Evolutionary conservation across 2,797 vertebrate species (phyloP).

Genomic region (Pseudopleuronectes americanus): DNA sequence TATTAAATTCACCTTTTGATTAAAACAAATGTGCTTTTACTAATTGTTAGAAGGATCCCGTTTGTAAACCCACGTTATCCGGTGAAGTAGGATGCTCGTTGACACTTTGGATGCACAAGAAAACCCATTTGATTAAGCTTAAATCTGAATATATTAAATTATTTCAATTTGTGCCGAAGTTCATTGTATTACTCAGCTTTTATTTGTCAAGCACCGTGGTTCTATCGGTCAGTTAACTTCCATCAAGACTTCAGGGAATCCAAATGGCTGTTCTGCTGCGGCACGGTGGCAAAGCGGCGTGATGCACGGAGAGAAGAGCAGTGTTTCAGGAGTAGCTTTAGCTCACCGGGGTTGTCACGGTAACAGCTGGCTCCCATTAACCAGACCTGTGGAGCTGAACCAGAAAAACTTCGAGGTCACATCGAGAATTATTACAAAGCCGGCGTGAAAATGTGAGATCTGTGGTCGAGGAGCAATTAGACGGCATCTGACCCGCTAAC

Average conservation of each 20-base stretch:
- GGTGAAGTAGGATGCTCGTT: too few species aligned
- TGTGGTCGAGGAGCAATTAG: conserved; percentile 27
- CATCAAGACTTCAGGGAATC: neutral
- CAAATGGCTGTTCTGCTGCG: conserved; percentile 3
- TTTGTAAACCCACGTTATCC: too few species aligned
- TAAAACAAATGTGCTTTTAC: neutral
- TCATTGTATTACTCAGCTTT: too few species aligned
- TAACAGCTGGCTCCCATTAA: conserved; percentile 74
- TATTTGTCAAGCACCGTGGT: too few species aligned
- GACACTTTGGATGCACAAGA: too few species aligned
- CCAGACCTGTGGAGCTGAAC: conserved; percentile 56
- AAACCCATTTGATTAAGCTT: too few species aligned
- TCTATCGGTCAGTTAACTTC: too few species aligned
- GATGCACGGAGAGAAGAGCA: conserved; percentile 4
- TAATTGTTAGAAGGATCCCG: too few species aligned
- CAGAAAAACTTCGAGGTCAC: conserved; percentile 60
- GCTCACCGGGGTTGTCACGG: conserved; percentile 39
- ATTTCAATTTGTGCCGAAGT: too few species aligned
- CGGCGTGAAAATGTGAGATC: conserved; percentile 41
- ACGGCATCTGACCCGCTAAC: conserved; percentile 29
- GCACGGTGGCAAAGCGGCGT: neutral
- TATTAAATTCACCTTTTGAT: neutral
- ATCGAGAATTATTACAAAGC: conserved; percentile 51
- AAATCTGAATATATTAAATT: too few species aligned
- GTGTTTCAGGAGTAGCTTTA: conserved; percentile 44